These are phyloP conservation scores for Trochalopteron elliotii DNA, from an alignment of 2,113 vertebrate species.

Conservation along the genomic window DNA sequence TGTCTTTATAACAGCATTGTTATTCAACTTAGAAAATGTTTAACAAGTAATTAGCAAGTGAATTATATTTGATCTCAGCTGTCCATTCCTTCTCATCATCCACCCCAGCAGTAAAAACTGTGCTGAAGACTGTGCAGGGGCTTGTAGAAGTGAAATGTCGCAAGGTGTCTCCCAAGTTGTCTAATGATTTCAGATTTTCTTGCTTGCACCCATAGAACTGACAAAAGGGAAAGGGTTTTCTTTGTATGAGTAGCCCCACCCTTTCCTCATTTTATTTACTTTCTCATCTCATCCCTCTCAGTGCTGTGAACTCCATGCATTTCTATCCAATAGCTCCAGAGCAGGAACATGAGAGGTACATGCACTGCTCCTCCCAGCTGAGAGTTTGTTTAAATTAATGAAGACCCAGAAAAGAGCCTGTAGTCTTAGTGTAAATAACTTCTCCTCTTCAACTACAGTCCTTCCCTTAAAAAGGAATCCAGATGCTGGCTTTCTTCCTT, in stretches of 20 bases:
- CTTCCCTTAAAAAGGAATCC: constrained; percentile 31
- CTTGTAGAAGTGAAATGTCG: background rate
- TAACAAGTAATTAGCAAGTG: background rate
- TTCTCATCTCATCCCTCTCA: background rate
- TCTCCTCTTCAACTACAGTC: background rate
- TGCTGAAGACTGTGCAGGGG: background rate
- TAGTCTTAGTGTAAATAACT: constrained; percentile 8
- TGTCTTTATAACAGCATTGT: background rate
- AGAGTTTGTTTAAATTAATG: constrained; percentile 16
- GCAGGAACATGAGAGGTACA: background rate
- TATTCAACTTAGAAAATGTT: background rate
- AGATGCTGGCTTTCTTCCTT: background rate
- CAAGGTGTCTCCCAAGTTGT: background rate
- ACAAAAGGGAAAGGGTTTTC: background rate
- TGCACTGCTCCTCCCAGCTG: background rate
- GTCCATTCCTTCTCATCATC: background rate
- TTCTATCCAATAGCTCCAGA: background rate
- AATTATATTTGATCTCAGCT: background rate
- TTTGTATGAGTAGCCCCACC: background rate
- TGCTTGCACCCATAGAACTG: background rate
- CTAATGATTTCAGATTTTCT: background rate
- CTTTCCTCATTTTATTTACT: background rate
- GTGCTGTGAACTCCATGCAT: accelerated
- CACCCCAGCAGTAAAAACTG: background rate
- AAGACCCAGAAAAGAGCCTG: background rate